Base-by-base conservation (phyloP, 1,140 invertebrate genomes). In the Amyelois transitella region DNA sequence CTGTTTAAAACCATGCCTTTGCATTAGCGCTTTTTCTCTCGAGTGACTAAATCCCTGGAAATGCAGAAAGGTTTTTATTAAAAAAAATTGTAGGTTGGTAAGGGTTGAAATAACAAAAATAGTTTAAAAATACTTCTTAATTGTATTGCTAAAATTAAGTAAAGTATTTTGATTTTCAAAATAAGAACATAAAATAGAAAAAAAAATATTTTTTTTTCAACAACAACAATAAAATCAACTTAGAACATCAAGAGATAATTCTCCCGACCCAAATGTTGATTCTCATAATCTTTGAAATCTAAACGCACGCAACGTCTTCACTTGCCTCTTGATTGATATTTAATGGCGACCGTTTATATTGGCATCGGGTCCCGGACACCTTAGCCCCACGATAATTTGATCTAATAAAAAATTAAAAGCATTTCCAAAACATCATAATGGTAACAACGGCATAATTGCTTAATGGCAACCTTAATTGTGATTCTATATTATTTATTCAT, bases 371-470 rank as follows among this genome's bases (percentile, higher is more conserved):
- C 55, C 51, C 60, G 63, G 71, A 83, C 77, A 82, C 78, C 76
- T 85, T 69, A 53, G 62, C 73, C 60, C 57, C 51, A 76, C 64
- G 61, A 75, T 81, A 82, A 85, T 85, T 85, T 77, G 72, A 65
- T 64, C 72, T 81, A 78, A 84, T 86, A 87, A 86, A 87, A 87
- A 87, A 86, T 86, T 84, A 83, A 87, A 84, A 87, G 81, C 81
- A 80, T 84, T 87, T 82, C 62, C 58, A 83, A 81, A 86, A 84
- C 75, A 79, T 80, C 66, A 73, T 87, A 84, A 85, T 86, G 77
- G 64, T 79, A 83, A 82, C 78, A 85, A 78, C 72, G 62, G 72
- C 62, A 81, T 87, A 86, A 87, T 87, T 84, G 72, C 77, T 79
- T 87, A 87, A 87, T 84, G 82, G 75, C 67, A 64, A 68, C 55